Percentiles rank a stretch among this genome's conserved stretches.
These are phyloP conservation scores for Anoplophora glabripennis DNA, from an alignment of 1,140 invertebrate genomes.

Conservation along the genomic window DNA sequence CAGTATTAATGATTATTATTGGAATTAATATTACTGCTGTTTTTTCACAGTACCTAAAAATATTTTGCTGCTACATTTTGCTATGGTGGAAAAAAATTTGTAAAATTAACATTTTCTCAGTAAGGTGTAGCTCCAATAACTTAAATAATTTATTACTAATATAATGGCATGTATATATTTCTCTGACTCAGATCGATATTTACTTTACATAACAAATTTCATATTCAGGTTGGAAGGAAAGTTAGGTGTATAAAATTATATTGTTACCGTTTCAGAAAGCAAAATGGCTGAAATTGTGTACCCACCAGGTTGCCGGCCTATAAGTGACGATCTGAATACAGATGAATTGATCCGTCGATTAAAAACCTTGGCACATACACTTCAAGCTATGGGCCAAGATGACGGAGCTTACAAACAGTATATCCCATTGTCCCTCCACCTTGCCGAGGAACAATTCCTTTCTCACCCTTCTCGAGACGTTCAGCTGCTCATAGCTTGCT, in stretches of 20 bases:
- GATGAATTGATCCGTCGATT: constrained; percentile 93
- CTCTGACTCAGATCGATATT: not conserved
- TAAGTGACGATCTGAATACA: constrained; percentile 88
- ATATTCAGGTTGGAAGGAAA: not conserved
- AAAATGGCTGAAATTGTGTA: constrained; percentile 80
- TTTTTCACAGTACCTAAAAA: too few relatives aligned
- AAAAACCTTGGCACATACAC: constrained; percentile 88
- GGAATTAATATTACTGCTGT: too few relatives aligned
- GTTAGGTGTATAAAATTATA: not conserved
- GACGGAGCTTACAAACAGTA: constrained; percentile 92
- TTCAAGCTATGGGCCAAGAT: constrained; percentile 96
- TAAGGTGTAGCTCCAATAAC: not conserved
- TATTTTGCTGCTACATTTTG: too few relatives aligned
- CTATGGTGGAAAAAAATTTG: too few relatives aligned
- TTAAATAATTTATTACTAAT: not conserved
- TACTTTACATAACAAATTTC: not conserved
- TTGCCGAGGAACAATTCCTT: constrained; percentile 90
- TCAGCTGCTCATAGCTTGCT: constrained; percentile 91
- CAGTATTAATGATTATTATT: too few relatives aligned
- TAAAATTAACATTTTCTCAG: not conserved
- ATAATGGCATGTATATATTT: not conserved
- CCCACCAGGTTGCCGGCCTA: constrained; percentile 80
- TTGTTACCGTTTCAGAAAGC: constrained; percentile 23
- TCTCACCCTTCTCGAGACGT: constrained; percentile 90
- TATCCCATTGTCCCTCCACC: constrained; percentile 88